Base-by-base conservation (phyloP, 35 echinoderm and acorn worm genomes). In the Hemicentrotus pulcherrimus region DNA sequence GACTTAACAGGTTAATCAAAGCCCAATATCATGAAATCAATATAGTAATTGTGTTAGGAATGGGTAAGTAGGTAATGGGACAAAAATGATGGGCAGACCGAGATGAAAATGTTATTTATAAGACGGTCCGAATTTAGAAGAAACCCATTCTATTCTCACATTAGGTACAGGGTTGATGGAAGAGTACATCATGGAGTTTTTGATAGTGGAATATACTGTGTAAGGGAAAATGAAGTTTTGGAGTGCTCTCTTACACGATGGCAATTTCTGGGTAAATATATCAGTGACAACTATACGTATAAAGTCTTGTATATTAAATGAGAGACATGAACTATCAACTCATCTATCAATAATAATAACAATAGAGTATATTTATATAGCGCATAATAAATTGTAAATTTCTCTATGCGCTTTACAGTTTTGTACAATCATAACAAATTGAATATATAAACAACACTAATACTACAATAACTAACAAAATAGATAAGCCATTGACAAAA, bases 11-110 rank as follows among this genome's bases (percentile, higher is more conserved):
- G 46, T 16, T 90, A 41, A 90, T 90, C 88, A 90, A 90, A 90
- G 32, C 88, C 88, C 12, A 18, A 90, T 90, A 90, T 90, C 18
- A 90, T 41, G 32, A 90, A 90, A 90, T 90, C 88, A 90, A 90
- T 90, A 90, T 41, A 12, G 88, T 90, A 90, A 46, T 90, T 90
- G 46, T 90, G 88, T 41, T 2, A 10, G 32, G 7, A 24, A 18
- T 32, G 4, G 88, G 88, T 41, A 90, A 47, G 88, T 90, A 90
- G 4, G 88, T 90, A 90, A 90, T 90, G 46, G 5, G 12, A 90
- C 86, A 1, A 31, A 22, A 86, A 86, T 30, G 22, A 86, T 12
- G 12, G 65, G 4, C 7, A 71, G 61, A 71, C 61, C 2, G 10
- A 47, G 88, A 47, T 4, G 5, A 33, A 14, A 47, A 47, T 90